phyloP scores from a whole-genome alignment of 2,797 vertebrate species.

The Philypnodon macrostomus region DNA sequence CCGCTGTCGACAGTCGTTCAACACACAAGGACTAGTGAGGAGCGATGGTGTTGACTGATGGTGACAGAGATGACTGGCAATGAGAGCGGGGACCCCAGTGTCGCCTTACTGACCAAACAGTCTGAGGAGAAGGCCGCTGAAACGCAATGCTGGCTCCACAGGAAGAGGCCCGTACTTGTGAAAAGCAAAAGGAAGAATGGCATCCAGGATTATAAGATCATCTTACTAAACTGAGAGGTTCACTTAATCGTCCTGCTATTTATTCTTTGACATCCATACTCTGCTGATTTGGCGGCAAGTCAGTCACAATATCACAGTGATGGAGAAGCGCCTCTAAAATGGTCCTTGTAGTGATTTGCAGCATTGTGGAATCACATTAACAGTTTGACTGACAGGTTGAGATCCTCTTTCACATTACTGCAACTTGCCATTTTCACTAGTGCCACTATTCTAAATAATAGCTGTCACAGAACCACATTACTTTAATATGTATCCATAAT shows the following conservation, averaged over 20 bases:
- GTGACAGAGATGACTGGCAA: conserved; percentile 53
- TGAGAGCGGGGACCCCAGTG: conserved; percentile 30
- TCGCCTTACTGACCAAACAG: conserved; percentile 64
- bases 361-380: background rate
- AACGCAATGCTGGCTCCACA: conserved; percentile 24
- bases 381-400: background rate
- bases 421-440: background rate
- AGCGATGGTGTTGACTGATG: conserved; percentile 45
- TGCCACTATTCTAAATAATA: too few species aligned
- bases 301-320: background rate
- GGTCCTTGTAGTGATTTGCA: too few species aligned
- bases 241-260: background rate
- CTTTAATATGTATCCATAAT: too few species aligned
- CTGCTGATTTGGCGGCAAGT: conserved; percentile 4
- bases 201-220: conserved; percentile 7
- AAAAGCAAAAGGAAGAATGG: conserved; percentile 25
- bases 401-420: background rate
- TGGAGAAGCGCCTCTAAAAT: background rate
- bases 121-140: conserved; percentile 23
- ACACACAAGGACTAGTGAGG: conserved; percentile 12
- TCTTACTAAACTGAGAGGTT: conserved; percentile 9
- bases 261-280: conserved; percentile 1
- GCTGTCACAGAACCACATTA: too few species aligned
- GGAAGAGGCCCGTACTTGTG: conserved; percentile 37
- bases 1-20: conserved; percentile 15